Base-by-base conservation (phyloP, 1,140 invertebrate genomes). In the Drosophila setifemur region DNA sequence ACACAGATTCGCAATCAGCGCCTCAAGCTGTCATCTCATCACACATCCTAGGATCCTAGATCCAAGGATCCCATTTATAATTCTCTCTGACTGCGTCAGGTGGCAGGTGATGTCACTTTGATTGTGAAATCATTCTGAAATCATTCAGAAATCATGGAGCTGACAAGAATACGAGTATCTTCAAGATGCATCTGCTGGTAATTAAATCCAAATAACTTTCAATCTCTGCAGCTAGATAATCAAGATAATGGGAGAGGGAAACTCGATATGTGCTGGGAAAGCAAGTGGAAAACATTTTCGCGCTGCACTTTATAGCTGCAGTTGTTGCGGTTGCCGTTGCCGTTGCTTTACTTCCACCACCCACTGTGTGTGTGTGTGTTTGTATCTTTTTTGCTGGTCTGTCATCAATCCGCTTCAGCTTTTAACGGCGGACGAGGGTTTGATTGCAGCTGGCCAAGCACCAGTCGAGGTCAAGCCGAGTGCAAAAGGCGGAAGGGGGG, bases 351-450 rank as follows among this genome's bases (percentile, higher is more conserved):
- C 33, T 37, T 14, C 14, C 33, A 16, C 1, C 16, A 14, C 5
- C 33, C 5, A 5, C 3, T 7, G 8, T 29, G 39, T 21, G 11
- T 44, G 26, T 11, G 16, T 45, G 23, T 6, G 1, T 14, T 11
- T 29, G 33, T 29, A 48, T 12, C 42, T 49, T 47, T 54, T 39
- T 54, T 48, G 18, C 23, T 66, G 37, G 39, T 8, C 26, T 58
- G 58, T 63, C 58, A 68, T 77, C 73, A 82, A 83, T 72, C 77
- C 54, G 54, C 33, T 77, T 83, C 64, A 77, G 54, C 42, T 79
- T 58, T 70, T 68, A 70, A 33, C 50, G 40, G 23, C 12, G 31
- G 16, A 43, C 26, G 43, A 18, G 45, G 40, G 54, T 76, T 76
- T 81, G 63, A 83, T 78, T 74, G 64, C 74, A 66, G 39, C 64